Conservation (phyloP, 2,113 vertebrate species). For the Peromyscus maniculatus region DNA sequence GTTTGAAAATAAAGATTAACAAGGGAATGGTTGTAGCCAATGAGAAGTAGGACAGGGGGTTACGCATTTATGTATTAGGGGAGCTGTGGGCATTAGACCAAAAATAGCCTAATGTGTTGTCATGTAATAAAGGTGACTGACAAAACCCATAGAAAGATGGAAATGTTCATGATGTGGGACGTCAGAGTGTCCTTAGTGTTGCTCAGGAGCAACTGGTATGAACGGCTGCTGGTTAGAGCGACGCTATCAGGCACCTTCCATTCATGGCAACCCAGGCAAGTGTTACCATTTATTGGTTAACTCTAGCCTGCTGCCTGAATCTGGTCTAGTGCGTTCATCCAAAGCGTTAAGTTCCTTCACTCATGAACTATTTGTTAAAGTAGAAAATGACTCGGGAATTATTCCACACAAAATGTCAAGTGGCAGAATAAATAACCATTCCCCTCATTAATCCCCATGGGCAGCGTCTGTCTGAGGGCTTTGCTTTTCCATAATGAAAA, state of each 20-base stretch:
- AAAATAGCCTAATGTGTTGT: not conserved
- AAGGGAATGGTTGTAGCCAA: not conserved
- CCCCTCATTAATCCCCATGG: conserved; percentile 76
- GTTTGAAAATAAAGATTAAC: not conserved
- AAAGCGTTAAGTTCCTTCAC: conserved; percentile 45
- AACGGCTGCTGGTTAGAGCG: not conserved
- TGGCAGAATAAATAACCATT: conserved; percentile 77
- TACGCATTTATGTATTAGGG: not conserved
- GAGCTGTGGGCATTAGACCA: not conserved
- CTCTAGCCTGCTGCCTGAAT: conserved; percentile 15
- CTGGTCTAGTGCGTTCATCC: not conserved
- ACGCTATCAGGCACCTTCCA: not conserved
- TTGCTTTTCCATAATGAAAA: conserved; percentile 81
- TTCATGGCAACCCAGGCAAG: not conserved
- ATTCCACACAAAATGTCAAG: conserved; percentile 71
- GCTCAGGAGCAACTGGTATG: not conserved
- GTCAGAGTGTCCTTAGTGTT: not conserved
- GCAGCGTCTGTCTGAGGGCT: conserved; percentile 64
- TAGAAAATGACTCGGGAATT: conserved; percentile 64
- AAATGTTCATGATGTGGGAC: not conserved
- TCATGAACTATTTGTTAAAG: conserved; percentile 70
- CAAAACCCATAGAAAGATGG: not conserved
- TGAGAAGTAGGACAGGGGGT: not conserved
- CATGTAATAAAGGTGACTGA: not conserved
- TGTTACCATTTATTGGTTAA: conserved; percentile 16